Conservation (phyloP, 2,113 vertebrate species). For the Gallinago paraguaiae region DNA sequence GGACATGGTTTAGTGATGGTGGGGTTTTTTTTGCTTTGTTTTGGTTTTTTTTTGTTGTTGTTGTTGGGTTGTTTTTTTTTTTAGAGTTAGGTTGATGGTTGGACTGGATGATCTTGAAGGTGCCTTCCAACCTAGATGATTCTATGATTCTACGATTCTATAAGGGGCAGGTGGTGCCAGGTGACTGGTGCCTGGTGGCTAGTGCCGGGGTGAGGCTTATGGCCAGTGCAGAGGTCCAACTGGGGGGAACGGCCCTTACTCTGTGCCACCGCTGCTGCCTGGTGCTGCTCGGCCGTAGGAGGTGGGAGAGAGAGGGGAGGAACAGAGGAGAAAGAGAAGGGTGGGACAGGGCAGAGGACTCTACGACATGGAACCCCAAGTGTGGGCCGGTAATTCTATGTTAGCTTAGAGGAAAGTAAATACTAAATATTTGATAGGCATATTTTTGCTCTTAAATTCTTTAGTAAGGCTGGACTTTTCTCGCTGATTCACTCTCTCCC, state of each 20-base stretch:
- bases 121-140: no score
- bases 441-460: constrained; percentile 50
- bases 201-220: neutral
- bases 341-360: neutral
- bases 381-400: neutral
- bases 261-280: neutral
- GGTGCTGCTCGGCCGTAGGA: neutral
- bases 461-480: constrained; percentile 40
- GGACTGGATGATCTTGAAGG: no score
- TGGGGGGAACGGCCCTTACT: neutral
- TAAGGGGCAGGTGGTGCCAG: neutral
- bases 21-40: no score
- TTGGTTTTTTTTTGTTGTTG: no score
- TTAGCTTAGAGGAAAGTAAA: constrained; percentile 50
- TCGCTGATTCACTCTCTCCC: constrained; percentile 58
- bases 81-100: no score
- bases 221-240: neutral
- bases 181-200: no score
- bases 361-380: neutral
- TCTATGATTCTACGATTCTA: no score
- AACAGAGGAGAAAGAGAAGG: neutral
- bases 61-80: no score
- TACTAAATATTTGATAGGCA: constrained; percentile 68
- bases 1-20: no score
- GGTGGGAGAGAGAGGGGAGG: neutral